Conservation (phyloP, 2,888 invertebrate species). For the Timandra comae region DNA sequence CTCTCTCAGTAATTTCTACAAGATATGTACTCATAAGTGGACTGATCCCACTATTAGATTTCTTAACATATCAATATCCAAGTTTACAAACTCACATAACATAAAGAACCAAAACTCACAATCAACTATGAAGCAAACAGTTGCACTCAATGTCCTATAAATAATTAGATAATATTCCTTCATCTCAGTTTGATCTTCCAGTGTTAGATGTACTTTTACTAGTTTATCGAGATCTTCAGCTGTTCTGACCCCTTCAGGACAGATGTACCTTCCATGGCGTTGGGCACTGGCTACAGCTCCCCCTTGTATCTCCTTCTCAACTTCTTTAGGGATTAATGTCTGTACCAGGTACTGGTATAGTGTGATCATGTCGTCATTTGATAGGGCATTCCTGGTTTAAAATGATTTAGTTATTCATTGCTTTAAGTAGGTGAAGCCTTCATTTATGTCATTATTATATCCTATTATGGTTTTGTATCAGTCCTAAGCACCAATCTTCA, state of each 20-base stretch:
- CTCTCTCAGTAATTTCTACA: no score
- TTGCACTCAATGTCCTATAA: constrained; percentile 90
- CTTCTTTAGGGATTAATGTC: constrained; percentile 86
- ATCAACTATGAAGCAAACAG: constrained; percentile 89
- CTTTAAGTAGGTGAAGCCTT: no score
- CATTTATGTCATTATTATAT: no score
- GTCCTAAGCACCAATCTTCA: no score
- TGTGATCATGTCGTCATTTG: constrained; percentile 89
- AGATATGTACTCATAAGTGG: no score
- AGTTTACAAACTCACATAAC: no score
- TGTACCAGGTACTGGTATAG: constrained; percentile 91
- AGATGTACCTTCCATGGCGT: constrained; percentile 65
- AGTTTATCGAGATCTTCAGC: constrained; percentile 77
- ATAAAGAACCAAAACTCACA: no score
- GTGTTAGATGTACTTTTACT: constrained; percentile 82
- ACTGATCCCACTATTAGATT: no score
- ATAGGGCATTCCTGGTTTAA: constrained; percentile 92
- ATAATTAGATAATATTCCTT: constrained; percentile 86
- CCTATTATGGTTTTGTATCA: no score
- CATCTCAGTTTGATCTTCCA: constrained; percentile 69
- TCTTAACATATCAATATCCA: no score
- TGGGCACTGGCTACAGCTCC: constrained; percentile 77
- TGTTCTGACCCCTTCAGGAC: constrained; percentile 59
- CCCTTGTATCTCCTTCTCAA: constrained; percentile 83
- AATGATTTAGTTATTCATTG: no score